Conservation (phyloP, 2,113 vertebrate genomes). For the Dicaeum eximium region DNA sequence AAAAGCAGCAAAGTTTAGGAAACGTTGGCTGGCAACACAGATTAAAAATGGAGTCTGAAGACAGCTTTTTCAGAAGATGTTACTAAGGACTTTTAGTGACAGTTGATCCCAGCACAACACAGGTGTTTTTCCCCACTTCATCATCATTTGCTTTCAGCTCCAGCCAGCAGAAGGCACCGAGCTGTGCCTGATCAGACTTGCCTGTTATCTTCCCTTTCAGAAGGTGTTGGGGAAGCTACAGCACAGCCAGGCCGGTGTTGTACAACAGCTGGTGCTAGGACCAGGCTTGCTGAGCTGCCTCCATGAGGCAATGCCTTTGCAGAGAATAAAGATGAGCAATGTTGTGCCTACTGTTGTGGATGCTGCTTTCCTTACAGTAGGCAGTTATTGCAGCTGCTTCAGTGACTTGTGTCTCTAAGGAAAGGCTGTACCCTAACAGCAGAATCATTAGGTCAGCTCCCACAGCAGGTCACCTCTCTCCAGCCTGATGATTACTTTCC, state of each 20-base stretch:
- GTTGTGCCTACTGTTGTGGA: background rate
- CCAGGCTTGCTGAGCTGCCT: background rate
- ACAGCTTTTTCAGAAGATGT: background rate
- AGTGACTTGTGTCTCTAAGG: background rate
- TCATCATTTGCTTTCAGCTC: background rate
- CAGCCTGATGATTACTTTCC: background rate
- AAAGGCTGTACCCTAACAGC: background rate
- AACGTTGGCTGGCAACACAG: constrained; percentile 76
- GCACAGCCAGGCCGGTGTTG: background rate
- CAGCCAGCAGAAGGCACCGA: background rate
- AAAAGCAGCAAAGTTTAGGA: constrained; percentile 80
- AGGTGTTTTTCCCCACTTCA: accelerated
- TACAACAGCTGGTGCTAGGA: background rate
- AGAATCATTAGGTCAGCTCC: background rate
- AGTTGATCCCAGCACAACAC: background rate
- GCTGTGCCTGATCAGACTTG: accelerated
- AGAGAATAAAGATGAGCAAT: background rate
- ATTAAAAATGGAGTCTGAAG: constrained; percentile 25
- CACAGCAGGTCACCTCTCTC: accelerated
- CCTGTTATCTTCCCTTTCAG: background rate
- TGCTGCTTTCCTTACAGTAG: background rate
- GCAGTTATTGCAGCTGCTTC: background rate
- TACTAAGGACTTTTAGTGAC: background rate
- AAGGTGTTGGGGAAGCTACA: background rate
- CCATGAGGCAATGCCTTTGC: background rate